Evolutionary conservation across 2,888 invertebrate genomes (phyloP).

Genomic region (Spilarctia lutea): DNA sequence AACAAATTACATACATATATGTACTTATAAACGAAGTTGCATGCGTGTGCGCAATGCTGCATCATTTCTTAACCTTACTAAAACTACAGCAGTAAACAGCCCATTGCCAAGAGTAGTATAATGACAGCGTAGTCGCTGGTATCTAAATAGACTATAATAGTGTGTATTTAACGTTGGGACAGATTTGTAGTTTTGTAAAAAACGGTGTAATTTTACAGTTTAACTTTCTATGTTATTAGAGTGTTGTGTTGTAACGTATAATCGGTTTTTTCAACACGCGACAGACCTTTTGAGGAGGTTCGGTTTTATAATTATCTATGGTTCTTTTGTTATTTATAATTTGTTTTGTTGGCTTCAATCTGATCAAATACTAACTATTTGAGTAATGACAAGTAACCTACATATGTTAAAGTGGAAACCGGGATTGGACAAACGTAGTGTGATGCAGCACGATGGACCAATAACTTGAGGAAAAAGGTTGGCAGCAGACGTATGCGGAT

Average conservation of each 20-base stretch:
- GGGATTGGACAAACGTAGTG: too few relatives aligned
- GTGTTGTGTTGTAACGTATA: slow-evolving; percentile 48
- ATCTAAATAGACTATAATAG: slow-evolving; percentile 56
- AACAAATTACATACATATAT: too few relatives aligned
- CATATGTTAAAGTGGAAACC: too few relatives aligned
- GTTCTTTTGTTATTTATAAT: background rate
- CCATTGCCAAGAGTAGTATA: slow-evolving; percentile 10
- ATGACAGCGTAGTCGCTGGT: slow-evolving; percentile 24
- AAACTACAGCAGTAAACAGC: background rate
- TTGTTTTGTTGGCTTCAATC: background rate
- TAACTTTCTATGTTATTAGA: slow-evolving; percentile 69
- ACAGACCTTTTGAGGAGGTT: slow-evolving; percentile 11
- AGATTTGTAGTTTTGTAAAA: slow-evolving; percentile 48
- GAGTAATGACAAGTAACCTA: background rate
- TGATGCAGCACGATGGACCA: too few relatives aligned
- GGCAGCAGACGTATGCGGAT: too few relatives aligned
- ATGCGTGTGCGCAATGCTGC: background rate
- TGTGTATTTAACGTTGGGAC: slow-evolving; percentile 42
- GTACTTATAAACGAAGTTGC: too few relatives aligned
- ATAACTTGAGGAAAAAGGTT: too few relatives aligned
- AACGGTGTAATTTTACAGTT: slow-evolving; percentile 62
- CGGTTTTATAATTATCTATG: background rate
- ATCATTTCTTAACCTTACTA: slow-evolving; percentile 1
- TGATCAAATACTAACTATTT: background rate
- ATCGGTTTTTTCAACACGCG: slow-evolving; percentile 49